These are phyloP conservation scores for Drosophila rhopaloa DNA, from an alignment of 1,140 invertebrate genomes.

Conservation along the genomic window DNA sequence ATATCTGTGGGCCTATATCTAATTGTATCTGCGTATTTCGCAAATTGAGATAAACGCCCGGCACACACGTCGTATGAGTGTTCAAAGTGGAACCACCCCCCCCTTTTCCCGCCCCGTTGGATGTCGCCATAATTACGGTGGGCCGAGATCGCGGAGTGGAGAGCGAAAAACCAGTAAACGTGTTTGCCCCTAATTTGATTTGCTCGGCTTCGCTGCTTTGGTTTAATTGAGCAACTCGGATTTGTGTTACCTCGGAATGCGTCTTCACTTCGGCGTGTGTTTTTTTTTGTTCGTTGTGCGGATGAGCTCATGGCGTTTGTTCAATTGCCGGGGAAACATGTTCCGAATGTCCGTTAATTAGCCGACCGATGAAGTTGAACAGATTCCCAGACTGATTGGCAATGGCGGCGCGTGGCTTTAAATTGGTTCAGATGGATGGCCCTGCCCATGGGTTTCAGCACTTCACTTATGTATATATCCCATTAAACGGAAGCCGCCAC, in stretches of 20 bases:
- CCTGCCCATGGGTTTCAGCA: not conserved
- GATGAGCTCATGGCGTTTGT: slow-evolving; percentile 64
- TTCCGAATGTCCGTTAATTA: slow-evolving; percentile 59
- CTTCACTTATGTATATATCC: not conserved
- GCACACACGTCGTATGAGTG: slow-evolving; percentile 42
- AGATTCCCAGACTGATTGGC: slow-evolving; percentile 21
- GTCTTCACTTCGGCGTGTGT: slow-evolving; percentile 10
- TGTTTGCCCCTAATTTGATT: slow-evolving; percentile 77
- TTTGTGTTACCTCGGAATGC: slow-evolving; percentile 41
- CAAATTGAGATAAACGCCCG: slow-evolving; percentile 66
- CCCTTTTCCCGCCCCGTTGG: not conserved
- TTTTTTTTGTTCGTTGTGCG: not conserved
- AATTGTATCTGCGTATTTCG: slow-evolving; percentile 57
- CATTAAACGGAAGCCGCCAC: not conserved
- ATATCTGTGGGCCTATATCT: slow-evolving; percentile 44
- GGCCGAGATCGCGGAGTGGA: slow-evolving; percentile 19
- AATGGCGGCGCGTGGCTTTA: slow-evolving; percentile 33
- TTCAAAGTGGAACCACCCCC: slow-evolving; percentile 4
- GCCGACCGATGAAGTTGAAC: slow-evolving; percentile 8
- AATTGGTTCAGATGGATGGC: slow-evolving; percentile 9
- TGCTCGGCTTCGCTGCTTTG: slow-evolving; percentile 29
- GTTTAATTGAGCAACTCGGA: slow-evolving; percentile 62
- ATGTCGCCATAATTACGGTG: slow-evolving; percentile 55
- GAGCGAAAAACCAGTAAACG: slow-evolving; percentile 51
- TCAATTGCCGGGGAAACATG: slow-evolving; percentile 53